A percentile compares a stretch with the other conserved stretches of the same genome.
phyloP scores from a whole-genome alignment of 92 coral and sea anemone genomes.

The Bergia puertoricense region DNA sequence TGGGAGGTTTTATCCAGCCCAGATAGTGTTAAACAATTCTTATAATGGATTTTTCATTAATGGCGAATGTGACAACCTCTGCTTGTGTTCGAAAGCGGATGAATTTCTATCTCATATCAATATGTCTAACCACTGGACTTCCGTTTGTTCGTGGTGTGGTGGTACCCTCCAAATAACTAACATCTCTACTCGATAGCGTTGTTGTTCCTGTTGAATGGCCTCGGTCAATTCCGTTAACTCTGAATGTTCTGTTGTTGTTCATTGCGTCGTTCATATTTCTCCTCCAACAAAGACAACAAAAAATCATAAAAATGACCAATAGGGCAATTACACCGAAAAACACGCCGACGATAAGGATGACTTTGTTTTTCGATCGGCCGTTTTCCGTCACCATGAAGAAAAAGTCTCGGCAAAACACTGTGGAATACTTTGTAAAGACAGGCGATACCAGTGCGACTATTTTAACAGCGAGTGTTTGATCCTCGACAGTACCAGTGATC shows the following conservation, averaged over 20 bases:
- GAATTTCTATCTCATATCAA: not conserved
- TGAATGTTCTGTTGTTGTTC: constrained; percentile 54
- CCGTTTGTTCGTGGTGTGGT: not conserved
- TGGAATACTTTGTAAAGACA: not conserved
- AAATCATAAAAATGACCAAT: constrained; percentile 53
- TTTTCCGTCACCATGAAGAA: constrained; percentile 36
- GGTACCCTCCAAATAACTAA: constrained; percentile 1
- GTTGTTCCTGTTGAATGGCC: constrained; percentile 59
- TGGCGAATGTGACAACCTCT: not conserved
- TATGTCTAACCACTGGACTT: constrained; percentile 6
- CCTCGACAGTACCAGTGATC: not conserved
- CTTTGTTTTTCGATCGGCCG: constrained; percentile 37
- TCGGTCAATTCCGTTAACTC: constrained; percentile 48
- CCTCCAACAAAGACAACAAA: constrained; percentile 83
- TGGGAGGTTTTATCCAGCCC: not conserved
- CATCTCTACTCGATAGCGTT: constrained; percentile 11
- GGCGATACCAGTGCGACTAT: not conserved
- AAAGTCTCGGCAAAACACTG: constrained; percentile 34
- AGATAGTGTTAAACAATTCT: not conserved
- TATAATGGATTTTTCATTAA: constrained; percentile 16
- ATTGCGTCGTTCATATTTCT: constrained; percentile 67
- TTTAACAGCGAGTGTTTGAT: not conserved
- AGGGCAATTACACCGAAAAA: constrained; percentile 77
- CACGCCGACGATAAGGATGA: constrained; percentile 79
- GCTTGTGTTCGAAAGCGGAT: not conserved